Evolutionary conservation across 2,888 invertebrate genomes (phyloP).

Genomic region (Drosophila anomalipes): DNA sequence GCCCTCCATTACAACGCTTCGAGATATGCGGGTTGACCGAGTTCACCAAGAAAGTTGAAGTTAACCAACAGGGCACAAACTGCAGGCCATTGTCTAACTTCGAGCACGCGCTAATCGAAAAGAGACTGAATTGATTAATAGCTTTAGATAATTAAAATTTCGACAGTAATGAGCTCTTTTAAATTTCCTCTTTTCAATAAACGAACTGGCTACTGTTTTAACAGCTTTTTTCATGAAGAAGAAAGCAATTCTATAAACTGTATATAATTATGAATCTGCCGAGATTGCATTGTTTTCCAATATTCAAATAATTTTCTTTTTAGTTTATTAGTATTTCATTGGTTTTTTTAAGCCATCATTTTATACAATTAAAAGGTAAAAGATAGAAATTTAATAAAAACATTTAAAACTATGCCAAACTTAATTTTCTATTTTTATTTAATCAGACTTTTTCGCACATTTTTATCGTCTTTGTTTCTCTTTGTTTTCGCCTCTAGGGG

Average conservation of each 20-base stretch:
- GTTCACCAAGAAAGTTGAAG: slow-evolving; percentile 46
- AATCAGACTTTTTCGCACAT: slow-evolving; percentile 12
- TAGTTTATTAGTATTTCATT: neutral
- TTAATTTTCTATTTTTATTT: neutral
- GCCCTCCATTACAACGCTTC: slow-evolving; percentile 46
- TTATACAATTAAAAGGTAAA: neutral
- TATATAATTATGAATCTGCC: neutral
- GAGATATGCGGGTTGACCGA: slow-evolving; percentile 53
- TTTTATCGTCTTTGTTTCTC: slow-evolving; percentile 18
- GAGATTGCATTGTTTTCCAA: neutral
- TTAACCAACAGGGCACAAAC: slow-evolving; percentile 17
- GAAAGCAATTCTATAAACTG: slow-evolving; percentile 1
- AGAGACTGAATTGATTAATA: slow-evolving; percentile 63
- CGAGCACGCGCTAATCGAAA: slow-evolving; percentile 63
- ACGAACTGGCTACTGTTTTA: slow-evolving; percentile 27
- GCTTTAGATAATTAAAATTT: slow-evolving; percentile 23
- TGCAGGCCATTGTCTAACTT: slow-evolving; percentile 2
- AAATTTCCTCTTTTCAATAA: slow-evolving; percentile 27
- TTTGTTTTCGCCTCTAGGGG: slow-evolving; percentile 22
- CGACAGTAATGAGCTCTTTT: slow-evolving; percentile 39
- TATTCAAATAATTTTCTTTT: neutral
- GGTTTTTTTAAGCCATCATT: neutral
- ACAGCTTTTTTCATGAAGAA: slow-evolving; percentile 3
- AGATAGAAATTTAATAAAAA: neutral
- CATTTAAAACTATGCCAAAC: neutral